phyloP scores from a whole-genome alignment of 53 echinoderm and acorn worm genomes.

The Echinometra lucunter region DNA sequence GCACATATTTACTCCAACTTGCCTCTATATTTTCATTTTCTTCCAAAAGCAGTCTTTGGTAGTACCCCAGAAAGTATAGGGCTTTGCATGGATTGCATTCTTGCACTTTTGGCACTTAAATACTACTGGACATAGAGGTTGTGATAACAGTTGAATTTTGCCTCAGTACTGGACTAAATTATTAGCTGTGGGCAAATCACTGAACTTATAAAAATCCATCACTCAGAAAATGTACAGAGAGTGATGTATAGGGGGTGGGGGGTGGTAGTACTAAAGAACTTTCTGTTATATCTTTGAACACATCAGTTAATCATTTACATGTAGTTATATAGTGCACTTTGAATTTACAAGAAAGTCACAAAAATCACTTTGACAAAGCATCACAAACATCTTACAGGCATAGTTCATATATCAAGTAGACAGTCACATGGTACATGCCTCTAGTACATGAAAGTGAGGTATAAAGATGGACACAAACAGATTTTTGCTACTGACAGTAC shows the following conservation, averaged over 20 bases:
- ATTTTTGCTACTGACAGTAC: neutral
- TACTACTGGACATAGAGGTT: too few species aligned
- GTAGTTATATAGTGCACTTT: neutral
- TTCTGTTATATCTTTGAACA: neutral
- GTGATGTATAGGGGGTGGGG: neutral
- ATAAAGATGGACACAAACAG: neutral
- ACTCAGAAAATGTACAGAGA: neutral
- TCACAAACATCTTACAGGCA: neutral
- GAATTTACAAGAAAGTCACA: conserved; percentile 21
- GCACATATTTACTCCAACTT: too few species aligned
- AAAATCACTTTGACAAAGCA: neutral
- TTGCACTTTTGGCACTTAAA: too few species aligned
- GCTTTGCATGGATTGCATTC: neutral
- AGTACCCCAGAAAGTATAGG: neutral
- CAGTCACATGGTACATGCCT: conserved; percentile 3
- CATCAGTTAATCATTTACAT: neutral
- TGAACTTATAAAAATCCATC: neutral
- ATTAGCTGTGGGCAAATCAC: neutral
- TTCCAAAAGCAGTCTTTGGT: neutral
- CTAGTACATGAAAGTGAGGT: conserved; percentile 2
- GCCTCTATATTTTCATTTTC: too few species aligned
- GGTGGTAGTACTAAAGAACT: neutral
- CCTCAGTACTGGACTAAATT: neutral
- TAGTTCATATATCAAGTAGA: neutral
- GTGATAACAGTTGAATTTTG: neutral